phyloP scores from a whole-genome alignment of 1,140 invertebrate genomes.

The Penaeus indicus region DNA sequence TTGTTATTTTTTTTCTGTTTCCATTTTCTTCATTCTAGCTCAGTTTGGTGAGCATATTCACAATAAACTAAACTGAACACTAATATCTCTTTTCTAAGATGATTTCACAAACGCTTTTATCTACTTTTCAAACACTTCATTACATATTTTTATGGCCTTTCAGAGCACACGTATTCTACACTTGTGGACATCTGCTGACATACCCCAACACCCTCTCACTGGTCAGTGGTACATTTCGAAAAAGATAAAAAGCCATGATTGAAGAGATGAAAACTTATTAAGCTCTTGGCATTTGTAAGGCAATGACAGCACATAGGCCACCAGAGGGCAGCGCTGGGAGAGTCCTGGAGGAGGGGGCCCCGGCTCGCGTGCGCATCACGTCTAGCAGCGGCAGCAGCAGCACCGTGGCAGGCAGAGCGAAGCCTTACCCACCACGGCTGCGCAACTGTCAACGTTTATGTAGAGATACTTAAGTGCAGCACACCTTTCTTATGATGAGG shows the following conservation, averaged over 20 bases:
- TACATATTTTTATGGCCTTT: no score
- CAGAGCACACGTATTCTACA: no score
- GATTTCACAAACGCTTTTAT: no score
- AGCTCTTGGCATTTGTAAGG: constrained; percentile 65
- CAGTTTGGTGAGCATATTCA: no score
- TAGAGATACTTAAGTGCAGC: constrained; percentile 60
- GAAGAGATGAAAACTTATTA: constrained; percentile 58
- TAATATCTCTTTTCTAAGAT: no score
- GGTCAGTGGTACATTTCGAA: constrained; percentile 42
- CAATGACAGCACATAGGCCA: constrained; percentile 56
- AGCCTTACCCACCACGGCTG: constrained; percentile 28
- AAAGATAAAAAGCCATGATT: constrained; percentile 60
- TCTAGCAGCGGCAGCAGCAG: not conserved
- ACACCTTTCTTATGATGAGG: constrained; percentile 46
- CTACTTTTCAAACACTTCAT: no score
- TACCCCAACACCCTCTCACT: constrained; percentile 44
- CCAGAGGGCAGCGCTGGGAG: constrained; percentile 42
- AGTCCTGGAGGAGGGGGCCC: constrained; percentile 36
- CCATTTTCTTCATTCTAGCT: no score
- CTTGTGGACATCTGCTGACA: constrained; percentile 45
- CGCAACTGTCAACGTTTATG: constrained; percentile 56
- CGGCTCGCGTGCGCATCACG: constrained; percentile 39
- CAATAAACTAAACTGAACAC: no score
- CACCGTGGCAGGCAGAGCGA: constrained; percentile 26
- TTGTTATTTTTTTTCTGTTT: no score